These are phyloP conservation scores for Hyperoplus lanceolatus DNA, from an alignment of 2,797 vertebrate genomes.

Conservation along the genomic window DNA sequence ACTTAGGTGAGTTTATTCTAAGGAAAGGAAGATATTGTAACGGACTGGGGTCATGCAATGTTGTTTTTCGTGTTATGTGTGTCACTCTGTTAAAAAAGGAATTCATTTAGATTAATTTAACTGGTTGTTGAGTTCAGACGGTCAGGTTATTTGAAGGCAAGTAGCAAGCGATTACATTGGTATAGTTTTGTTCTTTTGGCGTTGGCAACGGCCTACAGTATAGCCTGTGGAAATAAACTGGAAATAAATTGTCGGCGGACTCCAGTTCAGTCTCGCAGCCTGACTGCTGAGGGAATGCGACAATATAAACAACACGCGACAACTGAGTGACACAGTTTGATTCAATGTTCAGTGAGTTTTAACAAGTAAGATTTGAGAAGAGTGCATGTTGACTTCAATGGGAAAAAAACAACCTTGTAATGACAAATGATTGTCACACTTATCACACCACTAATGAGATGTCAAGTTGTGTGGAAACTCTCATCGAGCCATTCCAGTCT, in stretches of 20 bases:
- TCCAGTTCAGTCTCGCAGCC: too few species aligned
- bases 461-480: conserved; percentile 24
- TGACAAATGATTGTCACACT: conserved; percentile 18
- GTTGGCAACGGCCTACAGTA: too few species aligned
- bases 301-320: background rate
- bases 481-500: conserved; percentile 35
- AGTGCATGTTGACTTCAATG: background rate
- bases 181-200: too few species aligned
- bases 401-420: conserved; percentile 8
- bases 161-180: too few species aligned
- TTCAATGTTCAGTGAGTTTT: conserved; percentile 9
- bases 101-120: background rate
- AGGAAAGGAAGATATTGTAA: too few species aligned
- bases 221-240: too few species aligned
- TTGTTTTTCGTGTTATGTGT: too few species aligned
- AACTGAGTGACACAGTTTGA: conserved; percentile 12
- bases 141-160: too few species aligned
- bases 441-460: conserved; percentile 1
- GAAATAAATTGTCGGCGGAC: too few species aligned
- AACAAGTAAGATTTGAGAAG: background rate
- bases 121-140: too few species aligned
- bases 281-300: too few species aligned
- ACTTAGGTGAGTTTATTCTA: background rate
- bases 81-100: background rate
- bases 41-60: too few species aligned